These are phyloP conservation scores for Mesoligia furuncula DNA, from an alignment of 2,888 invertebrate species.

Conservation along the genomic window DNA sequence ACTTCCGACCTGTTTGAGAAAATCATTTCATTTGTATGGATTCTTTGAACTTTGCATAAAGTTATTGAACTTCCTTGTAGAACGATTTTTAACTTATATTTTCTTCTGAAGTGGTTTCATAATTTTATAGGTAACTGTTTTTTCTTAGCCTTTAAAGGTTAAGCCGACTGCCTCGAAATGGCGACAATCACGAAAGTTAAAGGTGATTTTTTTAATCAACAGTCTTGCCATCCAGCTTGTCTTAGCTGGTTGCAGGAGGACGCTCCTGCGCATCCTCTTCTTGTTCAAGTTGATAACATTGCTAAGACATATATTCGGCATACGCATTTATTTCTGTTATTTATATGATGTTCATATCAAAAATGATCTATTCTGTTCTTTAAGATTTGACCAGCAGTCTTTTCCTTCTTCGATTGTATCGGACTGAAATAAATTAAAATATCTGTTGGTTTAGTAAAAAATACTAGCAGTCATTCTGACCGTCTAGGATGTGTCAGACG, in stretches of 20 bases:
- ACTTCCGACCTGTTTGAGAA: background rate
- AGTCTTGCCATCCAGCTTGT: background rate
- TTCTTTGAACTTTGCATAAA: slow-evolving; percentile 9
- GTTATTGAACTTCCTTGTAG: background rate
- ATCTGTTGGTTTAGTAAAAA: background rate
- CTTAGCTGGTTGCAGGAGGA: background rate
- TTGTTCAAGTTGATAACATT: background rate
- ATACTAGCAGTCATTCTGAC: background rate
- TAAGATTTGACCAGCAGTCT: background rate
- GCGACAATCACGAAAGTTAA: background rate
- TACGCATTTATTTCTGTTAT: no score
- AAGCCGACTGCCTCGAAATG: background rate
- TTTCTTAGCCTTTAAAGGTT: background rate
- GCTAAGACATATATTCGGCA: background rate
- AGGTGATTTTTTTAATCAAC: background rate
- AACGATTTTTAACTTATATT: background rate
- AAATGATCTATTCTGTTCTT: background rate
- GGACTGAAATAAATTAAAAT: background rate
- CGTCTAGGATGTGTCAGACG: background rate
- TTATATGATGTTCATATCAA: background rate
- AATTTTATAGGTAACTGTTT: background rate
- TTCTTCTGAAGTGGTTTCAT: background rate
- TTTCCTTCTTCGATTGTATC: no score
- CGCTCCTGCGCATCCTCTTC: background rate
- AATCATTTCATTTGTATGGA: background rate